phyloP scores from a whole-genome alignment of 2,113 vertebrate species.

The Elephantulus edwardii region DNA sequence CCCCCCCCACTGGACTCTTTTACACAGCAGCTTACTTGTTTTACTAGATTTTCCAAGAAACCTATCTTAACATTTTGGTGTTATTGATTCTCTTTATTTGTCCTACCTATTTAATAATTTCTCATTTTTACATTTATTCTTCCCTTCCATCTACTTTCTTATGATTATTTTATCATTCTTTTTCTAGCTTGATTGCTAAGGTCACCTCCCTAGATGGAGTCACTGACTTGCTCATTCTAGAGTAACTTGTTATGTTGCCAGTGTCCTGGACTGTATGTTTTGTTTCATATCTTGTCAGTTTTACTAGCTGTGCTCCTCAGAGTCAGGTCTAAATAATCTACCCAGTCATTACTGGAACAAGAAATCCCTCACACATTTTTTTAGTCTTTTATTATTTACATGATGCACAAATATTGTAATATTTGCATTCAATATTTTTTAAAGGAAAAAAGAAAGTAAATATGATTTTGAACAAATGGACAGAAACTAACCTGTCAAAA shows the following conservation, averaged over 20 bases:
- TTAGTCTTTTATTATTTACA: background rate
- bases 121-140: background rate
- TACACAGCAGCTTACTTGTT: background rate
- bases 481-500: background rate
- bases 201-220: too few relatives aligned
- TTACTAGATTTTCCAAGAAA: background rate
- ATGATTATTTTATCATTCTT: background rate
- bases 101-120: background rate
- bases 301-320: background rate
- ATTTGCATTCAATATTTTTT: background rate
- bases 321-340: too few relatives aligned
- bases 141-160: background rate
- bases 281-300: background rate
- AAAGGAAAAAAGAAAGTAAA: background rate
- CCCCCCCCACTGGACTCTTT: background rate
- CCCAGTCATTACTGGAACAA: background rate
- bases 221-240: background rate
- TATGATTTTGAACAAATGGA: background rate
- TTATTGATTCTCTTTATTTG: background rate
- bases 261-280: background rate
- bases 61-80: background rate
- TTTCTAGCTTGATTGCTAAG: background rate
- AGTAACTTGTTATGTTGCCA: background rate
- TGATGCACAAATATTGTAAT: too few relatives aligned
- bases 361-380: background rate